Evolutionary conservation across 2,797 vertebrate species (phyloP), one percentile per base, ranked within the genome.

Genomic region (Odontamblyopus rebecca): DNA sequence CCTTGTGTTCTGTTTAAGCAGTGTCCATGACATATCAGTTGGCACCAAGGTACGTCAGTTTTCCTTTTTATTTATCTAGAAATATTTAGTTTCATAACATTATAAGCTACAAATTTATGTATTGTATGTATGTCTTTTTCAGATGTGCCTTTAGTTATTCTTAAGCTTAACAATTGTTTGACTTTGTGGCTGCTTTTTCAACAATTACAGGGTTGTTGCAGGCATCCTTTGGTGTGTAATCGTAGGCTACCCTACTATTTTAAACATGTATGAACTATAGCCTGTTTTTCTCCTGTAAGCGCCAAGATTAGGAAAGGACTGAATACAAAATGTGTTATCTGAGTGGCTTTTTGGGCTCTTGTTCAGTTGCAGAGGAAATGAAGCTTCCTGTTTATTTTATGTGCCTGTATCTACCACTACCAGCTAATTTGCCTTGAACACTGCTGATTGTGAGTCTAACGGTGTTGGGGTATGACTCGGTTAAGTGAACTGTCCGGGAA

Each of bases 11-110:
- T 73, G 79, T 90, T 76, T 71, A 94, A 98, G 96, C 90, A 95
- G 98, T 94, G 97, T 98, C 95, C 97, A 98, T 96, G 97, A 98
- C 93, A 97, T 97, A 96, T 95, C 97, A 93, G 97, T 98, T 94
- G 97, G 97, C 94, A 99, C 97, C 91, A 99, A 99, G 97, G 97
- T 99, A 98, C 74, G 95, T 29, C 15, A 5, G 19, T 51, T 66
- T 8, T 2, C 3, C 41, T 38, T 9, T 48, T 48, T 15, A 48
- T 48, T 48, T 13, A 48, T 48, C 13, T 48, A 48, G 44, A 48
- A 48, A 48, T 48, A 48, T 4, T 48, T 48, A 48, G 13, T 48
- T 4, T 48, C 4, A 4, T 48, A 48, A 48, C 12, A 16, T 48
- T 4, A 4, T 48, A 48, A 48, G 13, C 12, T 48, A 16, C 13